phyloP scores from a whole-genome alignment of 2,888 invertebrate species.

The Sminthurides aquaticus region DNA sequence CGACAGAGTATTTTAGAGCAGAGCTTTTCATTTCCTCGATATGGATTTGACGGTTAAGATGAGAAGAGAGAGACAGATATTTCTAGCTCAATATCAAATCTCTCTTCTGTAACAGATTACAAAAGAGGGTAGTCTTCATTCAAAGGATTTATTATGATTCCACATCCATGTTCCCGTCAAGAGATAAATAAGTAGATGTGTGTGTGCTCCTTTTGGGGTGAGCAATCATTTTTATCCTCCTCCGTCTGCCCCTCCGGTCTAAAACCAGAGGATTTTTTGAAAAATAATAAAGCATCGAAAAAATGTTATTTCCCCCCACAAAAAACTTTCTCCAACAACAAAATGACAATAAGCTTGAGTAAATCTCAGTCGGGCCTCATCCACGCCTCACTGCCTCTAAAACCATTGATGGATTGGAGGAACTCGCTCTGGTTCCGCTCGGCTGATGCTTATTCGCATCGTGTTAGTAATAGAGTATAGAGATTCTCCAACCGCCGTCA shows the following conservation, averaged over 20 bases:
- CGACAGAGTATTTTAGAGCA: too few relatives aligned
- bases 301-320: neutral
- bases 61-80: too few relatives aligned
- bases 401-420: too few relatives aligned
- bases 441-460: too few relatives aligned
- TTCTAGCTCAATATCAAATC: too few relatives aligned
- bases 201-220: neutral
- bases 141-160: slow-evolving; percentile 22
- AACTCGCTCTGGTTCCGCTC: too few relatives aligned
- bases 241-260: neutral
- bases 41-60: too few relatives aligned
- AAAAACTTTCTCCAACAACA: neutral
- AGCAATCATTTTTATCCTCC: neutral
- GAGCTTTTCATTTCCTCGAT: too few relatives aligned
- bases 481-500: too few relatives aligned
- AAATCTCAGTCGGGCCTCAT: too few relatives aligned
- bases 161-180: slow-evolving; percentile 20
- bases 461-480: too few relatives aligned
- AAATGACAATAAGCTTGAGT: neutral
- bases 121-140: neutral
- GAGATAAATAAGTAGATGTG: slow-evolving; percentile 6
- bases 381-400: too few relatives aligned
- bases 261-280: neutral
- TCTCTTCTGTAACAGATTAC: neutral
- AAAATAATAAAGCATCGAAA: neutral